Evolutionary conservation across 2,888 invertebrate genomes (phyloP), one percentile per base, ranked within the genome.

Genomic region (Nomada fucata): DNA sequence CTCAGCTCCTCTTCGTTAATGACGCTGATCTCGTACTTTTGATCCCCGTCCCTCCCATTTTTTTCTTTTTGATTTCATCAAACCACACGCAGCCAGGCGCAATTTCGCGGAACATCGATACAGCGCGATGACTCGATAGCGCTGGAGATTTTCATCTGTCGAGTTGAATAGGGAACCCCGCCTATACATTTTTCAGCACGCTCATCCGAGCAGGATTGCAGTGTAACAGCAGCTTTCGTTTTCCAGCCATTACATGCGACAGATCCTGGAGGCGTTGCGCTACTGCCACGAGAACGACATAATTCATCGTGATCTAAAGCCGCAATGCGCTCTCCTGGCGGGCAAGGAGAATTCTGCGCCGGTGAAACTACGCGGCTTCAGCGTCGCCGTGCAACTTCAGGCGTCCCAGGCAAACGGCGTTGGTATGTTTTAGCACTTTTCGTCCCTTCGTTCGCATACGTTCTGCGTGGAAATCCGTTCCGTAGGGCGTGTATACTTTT

Each of bases 271-370:
- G 94, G 99, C 99, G 2, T 95, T 99, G 71, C 96, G 98, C 90
- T 99, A 99, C 95, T 99, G 99, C 94, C 99, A 99, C 94, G 98
- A 98, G 94, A 98, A 98, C 94, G 98, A 98, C 94, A 99, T 99
- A 90, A 97, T 99, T 90, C 99, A 99, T 94, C 96, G 99, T 84
- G 99, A 99, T 94, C 97, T 99, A 89, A 97, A 99, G 91, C 99
- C 99, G 13, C 99, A 99, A 92, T 99, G 99, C 95, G 98, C 99
- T 69, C 95, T 99, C 68, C 94, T 99, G 79, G 98, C 99, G 55
- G 98, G 98, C 75, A 97, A 98, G 88, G 99, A 99, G 94, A 99
- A 99, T 94, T 99, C 99, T 68, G 99, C 99, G 50, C 99, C 99
- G 1, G 97, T 99, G 89, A 99, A 99, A 94, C 95, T 99, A 73